Evolutionary conservation across 2,797 vertebrate genomes (phyloP).

Genomic region (Rhynchonycteris naso): DNA sequence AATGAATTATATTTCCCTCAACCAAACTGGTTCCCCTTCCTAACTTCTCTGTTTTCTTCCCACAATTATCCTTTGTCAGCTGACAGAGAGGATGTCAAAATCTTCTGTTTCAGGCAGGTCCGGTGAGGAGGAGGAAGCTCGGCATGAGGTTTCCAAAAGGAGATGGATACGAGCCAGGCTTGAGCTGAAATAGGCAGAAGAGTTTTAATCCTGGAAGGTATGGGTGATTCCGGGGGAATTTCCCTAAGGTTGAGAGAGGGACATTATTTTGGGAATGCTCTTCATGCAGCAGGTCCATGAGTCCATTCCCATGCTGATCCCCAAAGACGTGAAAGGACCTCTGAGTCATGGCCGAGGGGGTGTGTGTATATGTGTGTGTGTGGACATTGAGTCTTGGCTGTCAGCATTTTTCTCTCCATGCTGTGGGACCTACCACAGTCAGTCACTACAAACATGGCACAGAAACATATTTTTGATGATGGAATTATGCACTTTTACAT

Average conservation of each 20-base stretch:
- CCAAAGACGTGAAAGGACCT: too few species aligned
- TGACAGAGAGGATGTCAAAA: background rate
- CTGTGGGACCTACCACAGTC: background rate
- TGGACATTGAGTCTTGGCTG: background rate
- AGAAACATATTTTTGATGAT: conserved; percentile 7
- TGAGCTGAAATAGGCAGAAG: background rate
- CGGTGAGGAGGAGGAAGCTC: background rate
- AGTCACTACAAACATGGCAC: background rate
- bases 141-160: background rate
- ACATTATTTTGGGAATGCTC: background rate
- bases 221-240: background rate
- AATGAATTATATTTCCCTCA: background rate
- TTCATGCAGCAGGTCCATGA: background rate
- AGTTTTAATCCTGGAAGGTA: background rate
- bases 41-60: background rate
- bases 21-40: background rate
- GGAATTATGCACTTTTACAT: background rate
- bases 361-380: background rate
- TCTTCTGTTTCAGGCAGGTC: background rate
- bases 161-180: background rate
- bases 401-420: background rate
- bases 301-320: background rate
- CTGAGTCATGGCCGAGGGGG: background rate
- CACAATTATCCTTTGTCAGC: background rate
- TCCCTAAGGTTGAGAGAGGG: background rate